Evolutionary conservation across 2,113 vertebrate species (phyloP), one percentile per base, ranked within the genome.

Genomic region (Turnix velox): DNA sequence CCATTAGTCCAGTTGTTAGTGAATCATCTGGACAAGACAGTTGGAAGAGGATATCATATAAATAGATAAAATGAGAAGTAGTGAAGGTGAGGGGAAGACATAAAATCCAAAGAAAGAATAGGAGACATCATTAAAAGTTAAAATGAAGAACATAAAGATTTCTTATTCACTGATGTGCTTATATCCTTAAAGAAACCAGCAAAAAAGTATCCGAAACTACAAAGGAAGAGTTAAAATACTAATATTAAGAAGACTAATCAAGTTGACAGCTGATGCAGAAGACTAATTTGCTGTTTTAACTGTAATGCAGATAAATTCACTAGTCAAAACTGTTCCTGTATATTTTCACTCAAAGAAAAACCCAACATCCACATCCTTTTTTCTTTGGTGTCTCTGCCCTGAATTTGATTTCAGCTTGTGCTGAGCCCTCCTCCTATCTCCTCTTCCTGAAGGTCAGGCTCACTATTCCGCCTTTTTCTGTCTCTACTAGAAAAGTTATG

Each of bases 1-100:
- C 94, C 87, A 97, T 98, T 97, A 97, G 93, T 95, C 87, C 93
- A 90, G 85, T 52, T 43, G 93, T 96, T 97, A 97, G 96, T 88
- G 96, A 97, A 96, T 96, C 57, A 39, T 97, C 97, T 97, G 96
- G 93, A 97, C 86, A 91, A 94, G 96, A 92, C 66, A 92, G 68
- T 93, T 94, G 92, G 96, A 91, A 95, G 37, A 57, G 72, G 69
- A 85, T 93, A 87, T 90, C 72, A 25, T 17, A 79, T 63, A 89
- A 87, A 78, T 33, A 68, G 57, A 81, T 63, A 89, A 88, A 95
- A 88, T 35, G 12, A 61, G 25, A 97, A 91, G 72, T 86, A 96
- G 75, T 88, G 42, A 77, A 86, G 77, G 1, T 88, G 58, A 73
- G 37, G 27, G 40, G 42, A 82, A 90, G 11, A 55, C 6, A 54